Conservation (phyloP, 2,888 invertebrate genomes). For the Atherix ibis region DNA sequence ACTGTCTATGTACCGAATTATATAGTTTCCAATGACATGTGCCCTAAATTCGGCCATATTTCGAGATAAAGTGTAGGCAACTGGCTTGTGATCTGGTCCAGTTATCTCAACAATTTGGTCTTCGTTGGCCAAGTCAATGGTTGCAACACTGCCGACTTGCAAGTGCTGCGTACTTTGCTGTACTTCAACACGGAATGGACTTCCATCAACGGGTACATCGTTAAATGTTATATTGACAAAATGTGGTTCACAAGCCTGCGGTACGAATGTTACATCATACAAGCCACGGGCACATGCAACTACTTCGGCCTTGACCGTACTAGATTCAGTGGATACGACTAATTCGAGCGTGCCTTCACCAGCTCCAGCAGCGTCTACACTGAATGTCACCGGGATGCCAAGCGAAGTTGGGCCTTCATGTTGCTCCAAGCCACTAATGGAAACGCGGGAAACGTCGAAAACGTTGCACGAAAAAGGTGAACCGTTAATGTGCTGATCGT, state of each 20-base stretch:
- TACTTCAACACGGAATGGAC: constrained; percentile 73
- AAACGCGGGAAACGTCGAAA: constrained; percentile 75
- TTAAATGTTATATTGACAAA: constrained; percentile 90
- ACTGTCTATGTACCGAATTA: constrained; percentile 48
- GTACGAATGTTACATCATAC: constrained; percentile 84
- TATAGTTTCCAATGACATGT: constrained; percentile 55
- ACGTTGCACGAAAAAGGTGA: constrained; percentile 91
- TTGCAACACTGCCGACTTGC: constrained; percentile 44
- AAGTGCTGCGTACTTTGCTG: constrained; percentile 56
- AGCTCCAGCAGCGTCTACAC: constrained; percentile 87
- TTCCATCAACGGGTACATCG: constrained; percentile 78
- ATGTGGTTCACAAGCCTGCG: constrained; percentile 76
- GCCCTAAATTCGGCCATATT: constrained; percentile 63
- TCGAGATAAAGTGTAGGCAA: constrained; percentile 42
- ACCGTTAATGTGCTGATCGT: constrained; percentile 72
- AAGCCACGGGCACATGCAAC: constrained; percentile 76
- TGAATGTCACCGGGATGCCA: constrained; percentile 78
- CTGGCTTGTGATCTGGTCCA: constrained; percentile 45
- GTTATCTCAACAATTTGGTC: constrained; percentile 49
- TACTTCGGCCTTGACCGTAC: constrained; percentile 80
- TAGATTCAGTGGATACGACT: constrained; percentile 77
- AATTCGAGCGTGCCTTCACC: constrained; percentile 86
- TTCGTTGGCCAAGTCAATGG: constrained; percentile 45
- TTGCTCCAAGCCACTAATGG: constrained; percentile 50
- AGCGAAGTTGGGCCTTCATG: constrained; percentile 35